phyloP scores from a whole-genome alignment of 1,140 invertebrate species.

The Nephila pilipes region DNA sequence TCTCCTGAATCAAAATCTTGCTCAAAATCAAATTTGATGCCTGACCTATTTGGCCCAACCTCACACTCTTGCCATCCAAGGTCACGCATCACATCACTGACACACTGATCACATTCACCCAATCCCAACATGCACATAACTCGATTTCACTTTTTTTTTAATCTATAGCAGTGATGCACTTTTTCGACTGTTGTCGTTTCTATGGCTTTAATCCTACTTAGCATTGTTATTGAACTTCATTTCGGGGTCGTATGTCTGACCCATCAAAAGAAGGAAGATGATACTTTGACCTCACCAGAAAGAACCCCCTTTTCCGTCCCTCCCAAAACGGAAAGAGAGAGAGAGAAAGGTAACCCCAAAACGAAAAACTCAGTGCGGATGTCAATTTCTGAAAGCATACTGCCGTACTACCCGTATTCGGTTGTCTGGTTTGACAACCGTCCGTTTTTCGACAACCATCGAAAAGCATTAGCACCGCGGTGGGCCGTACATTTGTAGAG shows the following conservation, averaged over 20 bases:
- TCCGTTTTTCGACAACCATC: constrained; percentile 39
- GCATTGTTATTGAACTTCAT: constrained; percentile 23
- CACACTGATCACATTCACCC: not conserved
- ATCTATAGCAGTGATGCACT: not conserved
- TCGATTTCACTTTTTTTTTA: not conserved
- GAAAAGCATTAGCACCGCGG: constrained; percentile 52
- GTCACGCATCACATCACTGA: not conserved
- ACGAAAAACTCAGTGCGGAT: not conserved
- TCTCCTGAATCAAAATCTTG: not conserved
- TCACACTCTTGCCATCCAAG: not conserved
- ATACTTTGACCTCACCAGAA: constrained; percentile 18
- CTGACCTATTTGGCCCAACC: not conserved
- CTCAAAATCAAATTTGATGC: not conserved
- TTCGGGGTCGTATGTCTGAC: not conserved
- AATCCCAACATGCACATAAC: not conserved
- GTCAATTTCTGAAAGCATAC: constrained; percentile 19
- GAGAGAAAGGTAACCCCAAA: not conserved
- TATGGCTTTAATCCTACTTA: constrained; percentile 52
- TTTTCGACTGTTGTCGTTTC: not conserved
- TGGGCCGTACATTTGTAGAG: constrained; percentile 32
- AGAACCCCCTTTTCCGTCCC: not conserved
- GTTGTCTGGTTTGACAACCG: constrained; percentile 63
- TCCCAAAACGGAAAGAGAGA: not conserved
- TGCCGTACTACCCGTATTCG: constrained; percentile 42
- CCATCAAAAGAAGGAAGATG: constrained; percentile 8